A percentile compares a stretch with the other conserved stretches of the same genome.
Evolutionary conservation across 2,888 invertebrate genomes (phyloP).

Genomic region (Cylindroiulus punctatus): DNA sequence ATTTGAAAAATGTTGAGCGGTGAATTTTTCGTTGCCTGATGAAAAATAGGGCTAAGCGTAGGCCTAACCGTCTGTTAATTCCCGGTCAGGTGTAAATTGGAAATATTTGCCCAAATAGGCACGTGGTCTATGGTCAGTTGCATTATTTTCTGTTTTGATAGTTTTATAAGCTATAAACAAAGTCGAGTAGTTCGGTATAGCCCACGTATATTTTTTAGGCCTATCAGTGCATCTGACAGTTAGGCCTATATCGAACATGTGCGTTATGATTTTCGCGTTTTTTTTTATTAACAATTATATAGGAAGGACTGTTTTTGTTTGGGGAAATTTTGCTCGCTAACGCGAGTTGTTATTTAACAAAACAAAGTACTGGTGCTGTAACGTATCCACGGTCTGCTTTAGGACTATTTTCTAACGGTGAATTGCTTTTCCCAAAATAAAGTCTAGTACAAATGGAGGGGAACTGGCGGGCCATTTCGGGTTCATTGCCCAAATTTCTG

Average conservation of each 20-base stretch:
- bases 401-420: neutral
- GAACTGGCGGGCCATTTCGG: neutral
- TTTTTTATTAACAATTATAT: neutral
- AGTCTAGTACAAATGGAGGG: neutral
- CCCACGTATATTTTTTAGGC: neutral
- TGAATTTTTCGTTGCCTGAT: neutral
- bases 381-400: neutral
- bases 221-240: neutral
- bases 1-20: neutral
- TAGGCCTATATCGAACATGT: neutral
- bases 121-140: neutral
- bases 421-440: neutral
- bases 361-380: neutral
- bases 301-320: neutral
- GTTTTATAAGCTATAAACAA: neutral
- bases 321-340: neutral
- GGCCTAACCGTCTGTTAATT: neutral
- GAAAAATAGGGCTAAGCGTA: neutral
- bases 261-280: neutral
- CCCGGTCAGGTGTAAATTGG: neutral
- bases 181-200: neutral
- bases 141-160: neutral
- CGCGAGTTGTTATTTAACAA: neutral
- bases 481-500: neutral
- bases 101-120: neutral